Evolutionary conservation across 2,888 invertebrate genomes (phyloP), one percentile per base, ranked within the genome.

Genomic region (Leptinotarsa haldemani): DNA sequence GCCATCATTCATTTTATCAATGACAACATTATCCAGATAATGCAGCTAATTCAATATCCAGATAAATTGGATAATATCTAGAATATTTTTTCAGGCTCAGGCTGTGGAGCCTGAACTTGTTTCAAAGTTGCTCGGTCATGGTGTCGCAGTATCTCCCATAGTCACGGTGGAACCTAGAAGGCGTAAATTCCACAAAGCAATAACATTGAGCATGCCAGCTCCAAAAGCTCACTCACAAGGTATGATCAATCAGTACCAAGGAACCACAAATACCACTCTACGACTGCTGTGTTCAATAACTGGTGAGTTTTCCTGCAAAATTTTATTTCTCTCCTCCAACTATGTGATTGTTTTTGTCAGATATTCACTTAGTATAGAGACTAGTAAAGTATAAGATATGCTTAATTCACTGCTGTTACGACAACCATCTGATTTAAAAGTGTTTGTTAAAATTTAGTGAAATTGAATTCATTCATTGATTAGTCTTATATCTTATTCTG

Each of bases 131-230:
- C 91, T 98, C 80, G 99, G 99, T 75, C 97, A 99, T 85, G 95
- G 97, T 79, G 98, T 97, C 47, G 97, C 97, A 18, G 98, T 98
- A 40, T 97, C 98, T 73, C 98, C 99, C 50, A 97, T 99, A 76
- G 95, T 99, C 75, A 99, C 99, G 0, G 97, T 99, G 74, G 99
- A 99, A 88, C 99, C 99, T 16, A 90, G 99, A 66, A 90, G 99
- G 66, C 91, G 99, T 79, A 99, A 99, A 90, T 99, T 99, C 92
- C 99, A 99, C 88, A 97, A 98, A 87, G 96, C 97, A 52, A 99
- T 99, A 85, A 98, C 98, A 77, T 91, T 99, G 82, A 98, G 97
- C 73, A 96, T 98, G 87, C 99, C 99, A 12, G 92, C 97, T 84
- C 93, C 94, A 2, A 90, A 92, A 83, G 88, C 90, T 4, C 88